Base-by-base conservation (phyloP, 2,113 vertebrate species). In the Tonatia bakeri region DNA sequence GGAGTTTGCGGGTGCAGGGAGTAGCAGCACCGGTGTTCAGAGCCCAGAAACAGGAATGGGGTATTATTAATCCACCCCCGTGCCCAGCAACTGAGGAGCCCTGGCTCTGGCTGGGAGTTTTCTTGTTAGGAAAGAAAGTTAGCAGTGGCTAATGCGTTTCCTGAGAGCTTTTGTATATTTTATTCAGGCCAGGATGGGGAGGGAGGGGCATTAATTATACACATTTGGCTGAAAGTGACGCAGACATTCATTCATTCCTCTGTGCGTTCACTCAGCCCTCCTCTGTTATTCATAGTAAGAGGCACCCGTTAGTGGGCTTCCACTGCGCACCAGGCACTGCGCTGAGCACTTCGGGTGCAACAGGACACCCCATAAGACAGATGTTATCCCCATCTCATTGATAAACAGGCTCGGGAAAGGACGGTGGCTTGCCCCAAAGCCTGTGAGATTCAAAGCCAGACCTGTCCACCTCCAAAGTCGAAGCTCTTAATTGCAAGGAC, bases 221-320 rank as follows among this genome's bases (percentile, higher is more conserved):
- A 36, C 47, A 36, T 92, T 92, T 43, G 92, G 87, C 64, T 65
- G 87, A 76, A 92, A n/a, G 70, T 47, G 76, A 36, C 94, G 31
- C 79, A 90, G 87, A 76, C 77, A 43, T 76, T 40, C 76, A 65
- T 92, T 92, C 95, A 79, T 82, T 92, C 95, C 73, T 82, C 81
- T 85, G 16, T 26, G 72, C 43, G 22, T 85, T 87, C 90, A 36
- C 91, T 77, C 88, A 70, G 82, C 77, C 94, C 43, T 7, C 86
- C 93, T 96, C 77, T 91, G 91, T 96, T 96, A 97, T 94, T 97
- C 83, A 97, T 75, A 95, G 75, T 82, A 92, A 93, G 22, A 64
- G 91, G 94, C 73, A 38, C 81, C 76, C 73, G 79, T 83, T 38
- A 73, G 81, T 5, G 61, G 54, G 12, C 65, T 54, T 91, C 75